phyloP scores from a whole-genome alignment of 2,797 vertebrate species.

The Tiaroga cobitis region DNA sequence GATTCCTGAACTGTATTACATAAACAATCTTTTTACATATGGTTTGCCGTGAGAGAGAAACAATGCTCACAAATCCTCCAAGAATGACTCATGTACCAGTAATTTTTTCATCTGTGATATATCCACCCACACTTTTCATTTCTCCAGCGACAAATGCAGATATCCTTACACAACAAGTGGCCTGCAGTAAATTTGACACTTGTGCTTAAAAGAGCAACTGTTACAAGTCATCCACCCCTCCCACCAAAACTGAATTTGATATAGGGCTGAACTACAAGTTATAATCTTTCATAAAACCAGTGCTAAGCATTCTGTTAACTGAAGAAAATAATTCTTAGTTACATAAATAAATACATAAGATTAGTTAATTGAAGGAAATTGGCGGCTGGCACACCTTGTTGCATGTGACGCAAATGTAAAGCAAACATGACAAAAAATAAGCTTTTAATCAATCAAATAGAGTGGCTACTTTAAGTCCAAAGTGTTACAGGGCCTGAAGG shows the following conservation, averaged over 20 bases:
- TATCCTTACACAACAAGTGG: conserved; percentile 63
- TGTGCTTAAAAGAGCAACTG: conserved; percentile 63
- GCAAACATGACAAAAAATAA: conserved; percentile 39
- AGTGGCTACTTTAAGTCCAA: conserved; percentile 1
- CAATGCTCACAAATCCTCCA: not conserved
- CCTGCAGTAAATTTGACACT: conserved; percentile 65
- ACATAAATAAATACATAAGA: conserved; percentile 10
- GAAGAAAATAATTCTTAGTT: conserved; percentile 14
- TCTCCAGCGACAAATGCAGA: conserved; percentile 46
- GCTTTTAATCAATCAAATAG: conserved; percentile 31
- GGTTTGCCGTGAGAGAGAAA: not conserved
- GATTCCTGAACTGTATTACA: not conserved
- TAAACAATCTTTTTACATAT: not conserved
- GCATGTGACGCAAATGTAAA: conserved; percentile 39
- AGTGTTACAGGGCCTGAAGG: conserved; percentile 6
- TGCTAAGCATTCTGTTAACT: not conserved
- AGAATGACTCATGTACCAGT: not conserved
- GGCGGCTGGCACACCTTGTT: conserved; percentile 30
- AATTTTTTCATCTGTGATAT: not conserved
- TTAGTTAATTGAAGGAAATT: conserved; percentile 30
- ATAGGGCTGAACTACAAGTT: not conserved
- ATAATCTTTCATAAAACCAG: conserved; percentile 1
- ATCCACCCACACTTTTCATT: not conserved
- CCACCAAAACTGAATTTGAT: conserved; percentile 4
- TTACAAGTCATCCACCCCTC: conserved; percentile 48